phyloP scores from a whole-genome alignment of 2,113 vertebrate species.

The Hemicordylus capensis region DNA sequence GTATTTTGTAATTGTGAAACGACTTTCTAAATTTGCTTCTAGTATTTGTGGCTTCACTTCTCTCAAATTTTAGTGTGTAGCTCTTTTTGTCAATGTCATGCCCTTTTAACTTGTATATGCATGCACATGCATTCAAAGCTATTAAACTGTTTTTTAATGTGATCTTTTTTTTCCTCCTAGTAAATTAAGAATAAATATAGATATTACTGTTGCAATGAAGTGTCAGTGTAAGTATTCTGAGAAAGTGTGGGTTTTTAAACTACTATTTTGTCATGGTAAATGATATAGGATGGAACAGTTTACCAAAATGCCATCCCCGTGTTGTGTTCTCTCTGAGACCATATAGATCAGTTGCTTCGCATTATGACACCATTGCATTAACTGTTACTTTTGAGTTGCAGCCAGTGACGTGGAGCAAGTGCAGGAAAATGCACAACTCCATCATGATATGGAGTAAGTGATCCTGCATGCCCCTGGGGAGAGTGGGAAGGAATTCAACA shows the following conservation, averaged over 20 bases:
- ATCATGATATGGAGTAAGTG: background rate
- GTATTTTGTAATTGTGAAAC: background rate
- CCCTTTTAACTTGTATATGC: background rate
- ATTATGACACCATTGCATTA: background rate
- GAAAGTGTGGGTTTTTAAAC: background rate
- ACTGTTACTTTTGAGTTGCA: background rate
- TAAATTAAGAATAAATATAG: slow-evolving; percentile 96
- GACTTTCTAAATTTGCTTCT: background rate
- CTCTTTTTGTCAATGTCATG: background rate
- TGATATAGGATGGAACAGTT: background rate
- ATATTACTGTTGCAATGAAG: slow-evolving; percentile 98
- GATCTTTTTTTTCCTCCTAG: slow-evolving; percentile 75
- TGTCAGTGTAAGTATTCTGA: slow-evolving; percentile 92
- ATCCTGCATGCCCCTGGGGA: background rate
- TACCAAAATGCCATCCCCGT: background rate
- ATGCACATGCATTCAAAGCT: background rate
- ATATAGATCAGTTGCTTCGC: background rate
- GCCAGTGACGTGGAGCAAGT: background rate
- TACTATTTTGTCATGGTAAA: background rate
- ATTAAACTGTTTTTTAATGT: slow-evolving; percentile 14
- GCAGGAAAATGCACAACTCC: background rate
- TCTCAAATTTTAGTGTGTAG: background rate
- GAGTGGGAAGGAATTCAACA: background rate
- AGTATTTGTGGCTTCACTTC: background rate
- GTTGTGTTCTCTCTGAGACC: too few species aligned